phyloP scores from a whole-genome alignment of 2,888 invertebrate species.

The Galerucella nymphaeae region DNA sequence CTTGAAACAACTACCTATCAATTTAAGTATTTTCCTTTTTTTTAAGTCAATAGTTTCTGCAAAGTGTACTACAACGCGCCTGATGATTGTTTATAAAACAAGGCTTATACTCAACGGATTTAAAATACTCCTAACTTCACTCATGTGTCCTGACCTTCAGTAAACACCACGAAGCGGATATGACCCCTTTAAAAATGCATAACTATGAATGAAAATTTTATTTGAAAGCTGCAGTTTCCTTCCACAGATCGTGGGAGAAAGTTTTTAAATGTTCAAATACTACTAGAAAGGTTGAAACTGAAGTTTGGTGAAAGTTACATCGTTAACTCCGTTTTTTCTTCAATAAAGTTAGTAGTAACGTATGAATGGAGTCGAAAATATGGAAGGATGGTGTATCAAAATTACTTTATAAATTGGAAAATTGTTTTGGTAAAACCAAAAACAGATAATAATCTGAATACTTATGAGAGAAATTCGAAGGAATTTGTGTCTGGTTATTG shows the following conservation, averaged over 20 bases:
- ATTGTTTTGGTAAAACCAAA: too few relatives aligned
- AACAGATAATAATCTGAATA: too few relatives aligned
- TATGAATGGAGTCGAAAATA: too few relatives aligned
- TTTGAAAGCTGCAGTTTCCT: conserved; percentile 3
- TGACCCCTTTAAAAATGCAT: conserved; percentile 24
- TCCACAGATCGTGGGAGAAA: neutral
- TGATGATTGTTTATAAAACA: neutral
- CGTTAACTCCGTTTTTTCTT: neutral
- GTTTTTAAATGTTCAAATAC: neutral
- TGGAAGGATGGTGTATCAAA: too few relatives aligned
- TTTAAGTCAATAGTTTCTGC: neutral
- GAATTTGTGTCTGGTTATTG: too few relatives aligned
- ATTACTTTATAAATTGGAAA: too few relatives aligned
- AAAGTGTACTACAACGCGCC: neutral
- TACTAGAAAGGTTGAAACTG: neutral
- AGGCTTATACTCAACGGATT: neutral
- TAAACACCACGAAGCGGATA: neutral
- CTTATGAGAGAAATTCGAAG: too few relatives aligned
- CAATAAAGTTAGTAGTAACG: neutral
- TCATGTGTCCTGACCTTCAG: neutral
- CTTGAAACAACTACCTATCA: too few relatives aligned
- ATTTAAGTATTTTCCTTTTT: too few relatives aligned
- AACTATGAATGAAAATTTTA: conserved; percentile 1
- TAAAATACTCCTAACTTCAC: neutral
- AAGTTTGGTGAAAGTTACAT: neutral